phyloP scores from a whole-genome alignment of 92 coral and sea anemone genomes.

The Heliopora coerulea region DNA sequence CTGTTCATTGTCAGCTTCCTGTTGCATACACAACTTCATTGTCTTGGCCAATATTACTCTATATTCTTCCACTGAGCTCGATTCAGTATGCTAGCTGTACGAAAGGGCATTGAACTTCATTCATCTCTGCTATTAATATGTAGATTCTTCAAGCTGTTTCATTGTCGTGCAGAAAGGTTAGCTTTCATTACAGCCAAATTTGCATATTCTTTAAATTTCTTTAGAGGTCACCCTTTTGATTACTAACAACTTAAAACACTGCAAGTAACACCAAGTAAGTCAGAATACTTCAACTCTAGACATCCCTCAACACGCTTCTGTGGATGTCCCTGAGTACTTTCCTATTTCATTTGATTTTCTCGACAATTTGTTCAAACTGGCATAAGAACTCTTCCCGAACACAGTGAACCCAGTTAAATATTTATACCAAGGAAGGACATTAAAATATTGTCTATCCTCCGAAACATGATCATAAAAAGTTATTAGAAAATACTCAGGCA shows the following conservation, averaged over 20 bases:
- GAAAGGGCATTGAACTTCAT: background rate
- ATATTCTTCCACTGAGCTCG: background rate
- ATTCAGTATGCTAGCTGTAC: too few relatives aligned
- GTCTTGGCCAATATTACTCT: background rate
- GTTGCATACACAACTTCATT: background rate
- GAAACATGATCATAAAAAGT: constrained; percentile 29
- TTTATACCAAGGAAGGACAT: constrained; percentile 33
- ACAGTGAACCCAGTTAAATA: constrained; percentile 27
- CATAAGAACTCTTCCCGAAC: constrained; percentile 19
- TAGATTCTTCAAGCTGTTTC: background rate
- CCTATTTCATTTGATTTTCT: background rate
- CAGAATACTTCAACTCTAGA: too few relatives aligned
- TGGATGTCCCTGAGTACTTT: too few relatives aligned
- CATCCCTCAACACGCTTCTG: too few relatives aligned
- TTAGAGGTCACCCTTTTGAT: too few relatives aligned
- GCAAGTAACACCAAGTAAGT: background rate
- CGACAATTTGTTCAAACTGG: background rate
- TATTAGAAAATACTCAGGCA: background rate
- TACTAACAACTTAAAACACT: background rate
- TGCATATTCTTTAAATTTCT: background rate
- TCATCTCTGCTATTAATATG: background rate
- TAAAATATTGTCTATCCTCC: constrained; percentile 22
- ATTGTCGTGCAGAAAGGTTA: background rate
- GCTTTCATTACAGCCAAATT: background rate
- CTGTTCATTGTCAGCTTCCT: background rate